phyloP scores from a whole-genome alignment of 1,140 invertebrate genomes.

The Drusus annulatus region DNA sequence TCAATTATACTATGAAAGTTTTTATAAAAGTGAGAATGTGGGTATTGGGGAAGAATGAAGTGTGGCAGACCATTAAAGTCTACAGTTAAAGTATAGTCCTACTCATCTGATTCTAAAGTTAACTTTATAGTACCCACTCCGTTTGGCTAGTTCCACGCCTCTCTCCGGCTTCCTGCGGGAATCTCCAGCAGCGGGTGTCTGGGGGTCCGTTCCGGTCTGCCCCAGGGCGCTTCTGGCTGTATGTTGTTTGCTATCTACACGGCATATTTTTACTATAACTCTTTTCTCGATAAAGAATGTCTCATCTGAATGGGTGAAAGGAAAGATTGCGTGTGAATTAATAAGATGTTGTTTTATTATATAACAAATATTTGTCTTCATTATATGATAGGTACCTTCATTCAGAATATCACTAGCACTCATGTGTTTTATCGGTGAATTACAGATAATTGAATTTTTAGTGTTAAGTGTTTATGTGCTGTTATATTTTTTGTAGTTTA shows the following conservation, averaged over 20 bases:
- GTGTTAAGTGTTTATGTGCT: conserved; percentile 57
- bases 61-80: background rate
- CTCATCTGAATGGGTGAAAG: conserved; percentile 16
- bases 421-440: conserved; percentile 47
- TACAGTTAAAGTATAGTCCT: too few relatives aligned
- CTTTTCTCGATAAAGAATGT: conserved; percentile 18
- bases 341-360: conserved; percentile 43
- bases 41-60: background rate
- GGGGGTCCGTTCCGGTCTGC: too few relatives aligned
- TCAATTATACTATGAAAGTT: conserved; percentile 38
- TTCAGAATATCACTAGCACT: conserved; percentile 46
- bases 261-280: conserved; percentile 22
- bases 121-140: background rate
- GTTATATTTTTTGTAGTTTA: conserved; percentile 60
- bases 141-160: conserved; percentile 13
- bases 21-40: conserved; percentile 40
- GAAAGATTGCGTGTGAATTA: conserved; percentile 6
- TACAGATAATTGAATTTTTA: conserved; percentile 52
- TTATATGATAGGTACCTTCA: conserved; percentile 42
- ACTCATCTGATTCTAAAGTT: too few relatives aligned
- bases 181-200: background rate
- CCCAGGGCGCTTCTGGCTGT: background rate
- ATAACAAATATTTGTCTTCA: conserved; percentile 43
- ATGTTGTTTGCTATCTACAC: background rate
- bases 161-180: background rate